These are phyloP conservation scores for Semotilus atromaculatus DNA, from an alignment of 2,797 vertebrate genomes.

Conservation along the genomic window DNA sequence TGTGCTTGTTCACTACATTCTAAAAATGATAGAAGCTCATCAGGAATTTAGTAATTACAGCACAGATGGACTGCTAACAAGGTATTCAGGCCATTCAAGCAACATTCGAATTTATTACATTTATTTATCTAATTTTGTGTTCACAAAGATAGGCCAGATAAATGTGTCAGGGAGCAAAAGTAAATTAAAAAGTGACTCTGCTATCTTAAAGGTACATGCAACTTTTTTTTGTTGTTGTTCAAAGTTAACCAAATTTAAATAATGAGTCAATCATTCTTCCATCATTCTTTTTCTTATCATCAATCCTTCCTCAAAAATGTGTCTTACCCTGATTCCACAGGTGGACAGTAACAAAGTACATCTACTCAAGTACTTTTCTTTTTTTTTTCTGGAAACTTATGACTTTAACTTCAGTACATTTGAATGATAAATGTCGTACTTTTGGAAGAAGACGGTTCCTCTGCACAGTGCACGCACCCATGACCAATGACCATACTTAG, in stretches of 20 bases:
- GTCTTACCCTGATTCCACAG: not conserved
- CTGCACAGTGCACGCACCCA: no score
- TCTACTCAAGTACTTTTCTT: no score
- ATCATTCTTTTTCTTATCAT: not conserved
- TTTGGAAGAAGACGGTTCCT: no score
- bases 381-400: no score
- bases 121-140: not conserved
- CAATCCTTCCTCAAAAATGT: not conserved
- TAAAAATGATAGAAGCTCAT: not conserved
- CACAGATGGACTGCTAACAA: conserved; percentile 18
- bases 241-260: not conserved
- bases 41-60: conserved; percentile 2
- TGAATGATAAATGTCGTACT: no score
- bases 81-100: not conserved
- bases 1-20: not conserved
- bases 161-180: not conserved
- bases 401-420: no score
- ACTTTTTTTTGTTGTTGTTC: not conserved
- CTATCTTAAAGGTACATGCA: not conserved
- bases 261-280: not conserved
- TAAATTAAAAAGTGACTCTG: not conserved
- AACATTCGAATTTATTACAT: conserved; percentile 4
- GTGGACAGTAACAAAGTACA: no score
- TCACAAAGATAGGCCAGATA: not conserved
- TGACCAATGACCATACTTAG: no score